Conservation (phyloP, 2,888 invertebrate species). For the Arctia plantaginis region DNA sequence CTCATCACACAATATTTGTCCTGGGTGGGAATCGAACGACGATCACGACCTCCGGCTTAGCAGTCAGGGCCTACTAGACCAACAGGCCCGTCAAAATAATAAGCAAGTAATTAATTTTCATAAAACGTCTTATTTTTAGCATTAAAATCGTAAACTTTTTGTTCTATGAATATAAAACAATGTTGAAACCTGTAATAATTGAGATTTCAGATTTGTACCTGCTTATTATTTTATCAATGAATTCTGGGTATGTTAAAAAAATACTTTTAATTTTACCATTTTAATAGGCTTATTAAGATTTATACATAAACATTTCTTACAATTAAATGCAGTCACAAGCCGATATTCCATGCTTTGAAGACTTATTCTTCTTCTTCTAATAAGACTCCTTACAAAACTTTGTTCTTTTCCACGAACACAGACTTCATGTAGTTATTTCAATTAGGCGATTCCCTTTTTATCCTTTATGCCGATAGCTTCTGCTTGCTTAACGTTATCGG, state of each 20-base stretch:
- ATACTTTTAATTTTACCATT: not conserved
- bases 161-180: not conserved
- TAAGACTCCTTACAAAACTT: not conserved
- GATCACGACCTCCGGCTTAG: no score
- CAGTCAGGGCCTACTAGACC: no score
- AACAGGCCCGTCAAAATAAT: no score
- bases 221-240: not conserved
- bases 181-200: not conserved
- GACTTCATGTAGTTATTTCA: not conserved
- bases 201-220: not conserved
- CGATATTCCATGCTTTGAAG: not conserved
- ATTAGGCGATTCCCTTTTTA: not conserved
- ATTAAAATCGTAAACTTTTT: no score
- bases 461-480: constrained; percentile 12
- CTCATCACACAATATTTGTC: no score
- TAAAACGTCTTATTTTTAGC: no score
- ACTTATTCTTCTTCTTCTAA: not conserved
- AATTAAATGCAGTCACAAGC: not conserved
- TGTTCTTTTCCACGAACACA: not conserved
- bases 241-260: not conserved
- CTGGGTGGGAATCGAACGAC: no score
- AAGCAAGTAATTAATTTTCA: no score
- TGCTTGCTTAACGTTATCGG: constrained; percentile 18
- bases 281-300: not conserved
- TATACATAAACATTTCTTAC: not conserved